Base-by-base conservation (phyloP, 1,140 invertebrate species). In the Leptinotarsa texana region DNA sequence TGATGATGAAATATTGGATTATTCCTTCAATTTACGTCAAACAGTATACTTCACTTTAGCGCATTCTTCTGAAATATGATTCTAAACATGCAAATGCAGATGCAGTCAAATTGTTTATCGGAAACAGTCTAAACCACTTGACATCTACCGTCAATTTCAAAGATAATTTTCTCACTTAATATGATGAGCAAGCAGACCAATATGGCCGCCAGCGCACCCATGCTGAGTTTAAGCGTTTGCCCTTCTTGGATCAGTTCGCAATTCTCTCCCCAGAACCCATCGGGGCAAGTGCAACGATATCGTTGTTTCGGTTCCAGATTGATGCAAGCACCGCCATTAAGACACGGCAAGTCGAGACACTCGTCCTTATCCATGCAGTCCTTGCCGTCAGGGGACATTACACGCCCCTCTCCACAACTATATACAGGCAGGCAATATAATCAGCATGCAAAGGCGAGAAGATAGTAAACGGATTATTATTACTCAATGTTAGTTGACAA, bases 281-380 rank as follows among this genome's bases (percentile, higher is more conserved):
- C 92, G 4, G 93, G 93, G 85, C 97, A 98, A 75, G 92, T 92
- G 86, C 93, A 97, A 79, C 90, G 91, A 82, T 94, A 94, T 62
- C 94, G 90, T 75, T 94, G 90, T 75, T 91, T 88, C 74, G 94
- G 95, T 86, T 96, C 94, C 80, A 95, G 91, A 87, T 97, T 97
- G 79, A 95, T 91, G 84, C 95, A 97, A 67, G 92, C 91, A 73
- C 95, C 95, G 63, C 95, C 95, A 86, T 97, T 97, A 77, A 95
- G 89, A 84, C 96, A 97, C 75, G 96, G 96, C 84, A 94, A 90
- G 84, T 96, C 94, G 81, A 96, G 90, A 85, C 96, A 98, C 84
- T 98, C 96, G 86, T 98, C 95, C 85, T 95, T 95, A 87, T 98
- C 96, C 86, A 92, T 93, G 85, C 96, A 98, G 81, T 94, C 92